Conservation (phyloP, 2,797 vertebrate species). For the Labeo calbasu region DNA sequence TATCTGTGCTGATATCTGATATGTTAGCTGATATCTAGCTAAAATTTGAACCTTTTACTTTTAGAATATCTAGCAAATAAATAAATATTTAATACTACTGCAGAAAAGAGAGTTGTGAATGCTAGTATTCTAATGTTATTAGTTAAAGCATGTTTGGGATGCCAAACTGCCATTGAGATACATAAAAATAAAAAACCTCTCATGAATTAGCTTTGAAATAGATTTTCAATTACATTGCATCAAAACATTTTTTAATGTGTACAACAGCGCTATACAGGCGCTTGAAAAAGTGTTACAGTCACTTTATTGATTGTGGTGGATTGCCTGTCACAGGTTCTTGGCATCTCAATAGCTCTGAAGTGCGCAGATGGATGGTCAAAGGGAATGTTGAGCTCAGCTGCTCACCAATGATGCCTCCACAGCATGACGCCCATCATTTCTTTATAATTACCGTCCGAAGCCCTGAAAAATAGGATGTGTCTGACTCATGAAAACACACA, state of each 20-base stretch:
- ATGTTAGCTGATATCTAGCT: not conserved
- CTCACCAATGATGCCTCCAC: constrained; percentile 32
- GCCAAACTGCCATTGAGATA: not conserved
- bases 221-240: not conserved
- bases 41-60: not conserved
- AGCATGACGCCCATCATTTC: constrained; percentile 20
- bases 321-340: constrained; percentile 30
- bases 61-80: not conserved
- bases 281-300: not conserved
- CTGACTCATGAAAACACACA: constrained; percentile 29
- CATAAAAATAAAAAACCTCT: not conserved
- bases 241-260: constrained; percentile 20
- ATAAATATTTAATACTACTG: too few relatives aligned
- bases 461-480: constrained; percentile 29
- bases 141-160: not conserved
- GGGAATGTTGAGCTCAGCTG: constrained; percentile 46
- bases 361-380: constrained; percentile 40
- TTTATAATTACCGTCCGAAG: constrained; percentile 31
- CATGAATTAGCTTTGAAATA: not conserved
- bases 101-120: too few relatives aligned
- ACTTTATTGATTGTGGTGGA: not conserved
- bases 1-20: too few relatives aligned
- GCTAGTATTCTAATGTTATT: too few relatives aligned
- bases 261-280: not conserved
- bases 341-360: constrained; percentile 20